phyloP scores from a whole-genome alignment of 2,113 vertebrate genomes.

The Eptesicus fuscus region DNA sequence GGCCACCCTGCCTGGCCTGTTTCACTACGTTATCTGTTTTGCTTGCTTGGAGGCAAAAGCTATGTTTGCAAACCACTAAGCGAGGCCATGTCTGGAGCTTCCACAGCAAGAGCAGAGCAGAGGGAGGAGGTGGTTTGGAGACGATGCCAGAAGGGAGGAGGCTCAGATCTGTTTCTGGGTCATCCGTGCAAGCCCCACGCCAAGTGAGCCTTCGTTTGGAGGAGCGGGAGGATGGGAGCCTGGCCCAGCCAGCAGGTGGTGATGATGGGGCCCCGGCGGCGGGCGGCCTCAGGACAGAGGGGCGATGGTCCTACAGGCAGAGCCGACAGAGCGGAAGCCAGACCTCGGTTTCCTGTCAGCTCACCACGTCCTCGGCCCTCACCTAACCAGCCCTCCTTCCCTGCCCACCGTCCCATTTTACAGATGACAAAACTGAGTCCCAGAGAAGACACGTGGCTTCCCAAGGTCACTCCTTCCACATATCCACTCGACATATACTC shows the following conservation, averaged over 20 bases:
- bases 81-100: background rate
- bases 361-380: background rate
- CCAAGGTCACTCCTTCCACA: background rate
- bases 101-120: background rate
- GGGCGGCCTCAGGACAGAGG: background rate
- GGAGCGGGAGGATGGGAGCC: background rate
- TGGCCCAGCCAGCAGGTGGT: background rate
- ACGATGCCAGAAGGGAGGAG: background rate
- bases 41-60: background rate
- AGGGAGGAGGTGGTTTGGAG: background rate
- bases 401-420: background rate
- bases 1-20: background rate
- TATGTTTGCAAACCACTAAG: background rate
- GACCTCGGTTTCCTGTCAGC: fast-evolving
- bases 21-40: background rate
- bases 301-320: background rate
- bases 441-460: background rate
- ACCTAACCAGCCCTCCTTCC: background rate
- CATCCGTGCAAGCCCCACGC: background rate
- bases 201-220: background rate
- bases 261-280: too few relatives aligned
- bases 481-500: background rate
- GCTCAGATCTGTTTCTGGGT: background rate
- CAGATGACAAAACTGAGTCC: background rate
- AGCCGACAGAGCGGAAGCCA: background rate